Evolutionary conservation across 1,140 invertebrate species (phyloP).

Genomic region (Dendrolimus kikuchii): DNA sequence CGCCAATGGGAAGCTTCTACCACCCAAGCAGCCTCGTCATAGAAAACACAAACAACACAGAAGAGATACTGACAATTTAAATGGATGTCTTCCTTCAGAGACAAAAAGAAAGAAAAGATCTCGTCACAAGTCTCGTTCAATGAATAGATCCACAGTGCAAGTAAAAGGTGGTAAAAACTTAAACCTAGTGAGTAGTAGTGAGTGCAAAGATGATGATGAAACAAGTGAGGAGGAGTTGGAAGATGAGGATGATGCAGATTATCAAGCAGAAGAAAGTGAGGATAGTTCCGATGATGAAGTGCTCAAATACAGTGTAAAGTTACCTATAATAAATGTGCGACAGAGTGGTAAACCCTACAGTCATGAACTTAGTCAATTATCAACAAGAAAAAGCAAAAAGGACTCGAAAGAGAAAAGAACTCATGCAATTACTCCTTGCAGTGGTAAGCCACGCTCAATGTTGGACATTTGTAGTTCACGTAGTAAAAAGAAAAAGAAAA

Average conservation of each 20-base stretch:
- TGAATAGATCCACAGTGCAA: constrained; percentile 47
- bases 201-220: constrained; percentile 34
- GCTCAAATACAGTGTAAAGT: constrained; percentile 59
- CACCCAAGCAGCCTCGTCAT: constrained; percentile 41
- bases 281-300: constrained; percentile 63
- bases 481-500: constrained; percentile 69
- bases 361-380: constrained; percentile 72
- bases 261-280: constrained; percentile 43
- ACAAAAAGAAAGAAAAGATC: constrained; percentile 51
- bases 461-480: constrained; percentile 60
- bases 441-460: constrained; percentile 70
- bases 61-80: constrained; percentile 43
- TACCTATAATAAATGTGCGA: constrained; percentile 56
- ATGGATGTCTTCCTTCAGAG: constrained; percentile 54
- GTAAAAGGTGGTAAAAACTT: constrained; percentile 70
- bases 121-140: constrained; percentile 41
- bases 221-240: constrained; percentile 26
- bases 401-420: constrained; percentile 56
- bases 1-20: constrained; percentile 39
- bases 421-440: constrained; percentile 60
- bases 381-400: constrained; percentile 61
- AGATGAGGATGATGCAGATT: constrained; percentile 31
- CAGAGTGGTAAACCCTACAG: constrained; percentile 69
- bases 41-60: constrained; percentile 58
- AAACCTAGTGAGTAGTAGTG: constrained; percentile 68